Base-by-base conservation (phyloP, 2,888 invertebrate species). In the Melieria picta region DNA sequence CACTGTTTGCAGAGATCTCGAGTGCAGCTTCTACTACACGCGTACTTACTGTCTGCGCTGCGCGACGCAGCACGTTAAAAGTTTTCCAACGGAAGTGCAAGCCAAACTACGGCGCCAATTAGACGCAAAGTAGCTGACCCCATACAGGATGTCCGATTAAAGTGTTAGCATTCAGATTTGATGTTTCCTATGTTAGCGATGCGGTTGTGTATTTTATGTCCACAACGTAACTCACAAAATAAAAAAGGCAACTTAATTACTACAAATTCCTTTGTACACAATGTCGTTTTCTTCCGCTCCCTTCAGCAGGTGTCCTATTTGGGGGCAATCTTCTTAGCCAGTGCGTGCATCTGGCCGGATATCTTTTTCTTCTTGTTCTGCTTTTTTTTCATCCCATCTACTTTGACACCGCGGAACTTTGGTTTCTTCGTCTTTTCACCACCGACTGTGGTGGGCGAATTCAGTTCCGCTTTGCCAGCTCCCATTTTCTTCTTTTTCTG, bases 11-110 rank as follows among this genome's bases (percentile, higher is more conserved):
- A 90, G 92, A 79, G 91, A 89, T 79, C 87, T 88, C 78, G 89
- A 90, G 65, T 97, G 96, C 83, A 95, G 96, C 85, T 84, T 95
- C 74, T 96, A 93, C 87, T 96, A 93, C 85, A 88, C 88, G 11
- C 91, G 91, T 82, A 89, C 91, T 70, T 93, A 91, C 85, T 97
- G 96, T 85, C 84, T 91, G 73, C 80, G 86, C 62, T 97, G 96
- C 89, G 93, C 91, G 55, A 85, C 87, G 77, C 85, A 86, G 66
- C 88, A 89, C 75, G 83, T 90, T 6, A 87, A 89, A 50, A 83
- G 88, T 71, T 93, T 96, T 87, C 96, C 96, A 43, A 74, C 82
- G 67, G 91, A 92, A 88, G 88, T 95, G 9, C 90, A 90, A 84
- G 87, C 87, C 76, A 93, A 92, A 88, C 82, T 93, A 74, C 87